Evolutionary conservation across 92 coral and sea anemone species (phyloP), one percentile per base, ranked within the genome.

Genomic region (Phenganax marumi): DNA sequence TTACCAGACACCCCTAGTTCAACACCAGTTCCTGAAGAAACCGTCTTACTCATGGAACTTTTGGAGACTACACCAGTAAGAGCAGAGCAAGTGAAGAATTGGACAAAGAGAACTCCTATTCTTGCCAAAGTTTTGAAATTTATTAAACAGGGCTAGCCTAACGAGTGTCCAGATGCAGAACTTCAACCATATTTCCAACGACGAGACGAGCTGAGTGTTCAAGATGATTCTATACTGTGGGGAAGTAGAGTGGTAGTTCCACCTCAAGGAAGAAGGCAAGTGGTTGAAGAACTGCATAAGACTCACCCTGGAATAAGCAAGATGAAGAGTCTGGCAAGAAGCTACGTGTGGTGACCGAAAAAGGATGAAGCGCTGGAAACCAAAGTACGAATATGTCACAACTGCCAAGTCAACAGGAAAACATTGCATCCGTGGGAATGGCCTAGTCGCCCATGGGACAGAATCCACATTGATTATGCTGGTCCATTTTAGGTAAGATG

Each of bases 151-250:
- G 86, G 88, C 52, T 90, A 88, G 85, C 90, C 90, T 53, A 25
- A 13, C 39, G 33, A 46, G 50, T 26, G 60, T 21, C 55, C 21
- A 72, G 46, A 50, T 2, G 81, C 52, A 17, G 87, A 85, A 81
- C 69, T 87, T 17, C 26, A 43, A 63, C 89, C 87, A 26, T 89
- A 82, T 71, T 70, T 19, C 25, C 65, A 55, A 21, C 56, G 76
- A 62, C 76, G 71, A 65, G 52, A 52, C 8, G 91, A 88, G 60
- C 83, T 90, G 70, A 88, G 87, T 53, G 85, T 87, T 19, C 90
- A 86, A 79, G 92, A 89, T 84, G 90, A 85, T 23, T 88, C 88
- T 17, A 48, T 88, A 49, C 77, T 88, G 6, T 66, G 87, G 90
- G 91, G 73, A 68, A 68, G 14, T 48, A 7, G 73, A 68, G 73